Conservation (phyloP, 2,113 vertebrate species). For the Spea bombifrons region DNA sequence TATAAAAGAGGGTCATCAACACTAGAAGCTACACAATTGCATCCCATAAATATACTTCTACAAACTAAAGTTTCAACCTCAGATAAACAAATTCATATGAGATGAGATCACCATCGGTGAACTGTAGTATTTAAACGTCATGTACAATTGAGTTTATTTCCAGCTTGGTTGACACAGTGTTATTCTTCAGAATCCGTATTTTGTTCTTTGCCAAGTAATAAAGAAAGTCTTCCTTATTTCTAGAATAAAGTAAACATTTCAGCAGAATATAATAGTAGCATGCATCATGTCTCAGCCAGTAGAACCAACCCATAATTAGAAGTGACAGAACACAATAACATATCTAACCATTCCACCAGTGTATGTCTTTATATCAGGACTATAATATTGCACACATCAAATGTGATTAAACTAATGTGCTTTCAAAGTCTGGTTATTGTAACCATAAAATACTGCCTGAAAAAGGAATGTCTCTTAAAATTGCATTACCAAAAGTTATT, state of each 20-base stretch:
- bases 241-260: conserved; percentile 37
- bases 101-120: conserved; percentile 28
- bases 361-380: conserved; percentile 31
- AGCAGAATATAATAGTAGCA: conserved; percentile 17
- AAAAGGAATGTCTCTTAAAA: conserved; percentile 3
- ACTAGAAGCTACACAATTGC: no score
- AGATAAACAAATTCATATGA: conserved; percentile 34
- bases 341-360: conserved; percentile 27
- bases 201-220: conserved; percentile 19
- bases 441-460: conserved; percentile 8
- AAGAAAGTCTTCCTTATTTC: conserved; percentile 29
- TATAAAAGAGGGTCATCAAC: no score
- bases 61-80: not conserved
- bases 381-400: conserved; percentile 40
- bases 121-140: conserved; percentile 19
- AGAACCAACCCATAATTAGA: conserved; percentile 38
- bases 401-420: conserved; percentile 31
- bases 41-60: no score
- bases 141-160: conserved; percentile 34
- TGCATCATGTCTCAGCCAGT: conserved; percentile 23
- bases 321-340: conserved; percentile 45
- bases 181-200: conserved; percentile 22
- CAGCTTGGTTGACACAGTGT: conserved; percentile 27
- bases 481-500: no score
- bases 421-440: conserved; percentile 40